Conservation (phyloP, 2,797 vertebrate genomes). For the Anableps anableps region DNA sequence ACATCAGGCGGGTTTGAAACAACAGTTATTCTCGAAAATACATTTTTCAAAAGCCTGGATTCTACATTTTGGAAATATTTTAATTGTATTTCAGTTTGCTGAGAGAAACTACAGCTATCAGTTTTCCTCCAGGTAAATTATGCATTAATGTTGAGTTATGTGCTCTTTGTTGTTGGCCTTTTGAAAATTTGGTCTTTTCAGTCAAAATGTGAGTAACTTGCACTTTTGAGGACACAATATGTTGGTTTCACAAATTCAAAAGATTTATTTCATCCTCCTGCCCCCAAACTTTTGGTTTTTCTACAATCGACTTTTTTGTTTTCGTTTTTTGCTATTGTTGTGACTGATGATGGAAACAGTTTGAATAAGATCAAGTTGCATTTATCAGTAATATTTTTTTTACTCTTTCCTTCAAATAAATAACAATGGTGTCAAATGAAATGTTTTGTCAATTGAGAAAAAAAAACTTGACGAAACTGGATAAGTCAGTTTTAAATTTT, state of each 20-base stretch:
- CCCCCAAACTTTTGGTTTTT: neutral
- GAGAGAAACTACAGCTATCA: neutral
- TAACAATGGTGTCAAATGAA: neutral
- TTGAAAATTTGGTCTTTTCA: neutral
- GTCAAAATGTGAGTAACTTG: neutral
- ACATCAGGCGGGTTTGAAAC: neutral
- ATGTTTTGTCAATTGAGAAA: too few species aligned
- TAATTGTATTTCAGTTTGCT: neutral
- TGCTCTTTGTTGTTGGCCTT: neutral
- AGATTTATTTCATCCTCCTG: neutral
- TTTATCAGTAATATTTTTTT: neutral
- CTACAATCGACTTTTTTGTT: neutral
- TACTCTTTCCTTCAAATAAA: neutral
- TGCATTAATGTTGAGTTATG: neutral
- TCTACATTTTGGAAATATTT: conserved; percentile 16
- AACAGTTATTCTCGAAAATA: conserved; percentile 7
- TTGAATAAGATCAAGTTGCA: neutral
- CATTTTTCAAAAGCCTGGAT: conserved; percentile 14
- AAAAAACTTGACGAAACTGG: neutral
- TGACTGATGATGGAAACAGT: neutral
- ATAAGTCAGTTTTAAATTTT: neutral
- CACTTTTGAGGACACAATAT: neutral
- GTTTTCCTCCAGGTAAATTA: neutral
- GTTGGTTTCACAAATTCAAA: neutral
- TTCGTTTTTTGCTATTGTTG: neutral